phyloP scores from a whole-genome alignment of 2,797 vertebrate species.

The Halcyon badia region DNA sequence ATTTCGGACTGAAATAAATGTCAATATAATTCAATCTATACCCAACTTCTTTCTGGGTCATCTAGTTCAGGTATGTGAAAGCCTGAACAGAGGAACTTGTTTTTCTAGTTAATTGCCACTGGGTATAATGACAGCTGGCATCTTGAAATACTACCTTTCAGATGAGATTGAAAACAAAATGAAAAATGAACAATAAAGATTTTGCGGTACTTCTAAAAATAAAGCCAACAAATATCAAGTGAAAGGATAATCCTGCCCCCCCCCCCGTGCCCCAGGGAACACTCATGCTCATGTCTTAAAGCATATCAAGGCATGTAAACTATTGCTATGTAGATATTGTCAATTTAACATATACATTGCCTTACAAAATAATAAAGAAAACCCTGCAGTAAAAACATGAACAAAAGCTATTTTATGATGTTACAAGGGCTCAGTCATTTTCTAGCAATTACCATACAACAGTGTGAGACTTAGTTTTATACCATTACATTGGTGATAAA shows the following conservation, averaged over 20 bases:
- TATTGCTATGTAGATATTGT: neutral
- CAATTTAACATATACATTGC: neutral
- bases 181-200: constrained; percentile 10
- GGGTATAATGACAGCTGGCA: neutral
- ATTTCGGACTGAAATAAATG: neutral
- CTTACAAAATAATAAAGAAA: neutral
- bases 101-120: constrained; percentile 28
- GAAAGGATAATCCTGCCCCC: neutral
- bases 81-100: neutral
- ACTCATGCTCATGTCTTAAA: rapidly evolving
- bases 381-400: neutral
- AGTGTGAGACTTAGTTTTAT: neutral
- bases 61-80: neutral
- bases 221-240: neutral
- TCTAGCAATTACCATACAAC: neutral
- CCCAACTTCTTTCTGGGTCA: neutral
- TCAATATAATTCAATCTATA: neutral
- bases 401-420: neutral
- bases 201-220: neutral
- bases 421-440: neutral
- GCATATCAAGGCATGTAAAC: neutral
- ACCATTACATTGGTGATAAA: neutral
- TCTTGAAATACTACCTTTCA: constrained; percentile 24
- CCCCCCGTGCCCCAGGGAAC: neutral
- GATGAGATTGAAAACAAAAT: constrained; percentile 9